phyloP scores from a whole-genome alignment of 2,888 invertebrate species.

The Beris chalybata region DNA sequence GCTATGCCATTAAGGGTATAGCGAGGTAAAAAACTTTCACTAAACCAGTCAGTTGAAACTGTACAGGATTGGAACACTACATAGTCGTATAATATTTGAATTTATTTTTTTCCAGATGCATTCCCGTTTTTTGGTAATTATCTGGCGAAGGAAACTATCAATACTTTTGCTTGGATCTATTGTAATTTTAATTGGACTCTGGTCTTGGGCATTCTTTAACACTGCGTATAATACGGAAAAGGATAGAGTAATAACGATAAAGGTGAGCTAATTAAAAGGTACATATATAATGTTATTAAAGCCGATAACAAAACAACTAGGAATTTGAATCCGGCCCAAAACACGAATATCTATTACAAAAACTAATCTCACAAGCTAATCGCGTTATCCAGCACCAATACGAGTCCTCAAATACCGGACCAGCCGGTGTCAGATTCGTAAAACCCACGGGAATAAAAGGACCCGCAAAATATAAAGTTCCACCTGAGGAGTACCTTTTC shows the following conservation, averaged over 20 bases:
- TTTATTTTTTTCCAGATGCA: slow-evolving; percentile 49
- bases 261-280: not conserved
- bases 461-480: slow-evolving; percentile 16
- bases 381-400: slow-evolving; percentile 48
- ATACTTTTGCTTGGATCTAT: slow-evolving; percentile 49
- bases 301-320: slow-evolving; percentile 18
- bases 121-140: slow-evolving; percentile 51
- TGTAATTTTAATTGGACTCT: slow-evolving; percentile 50
- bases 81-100: too few relatives aligned
- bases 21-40: too few relatives aligned
- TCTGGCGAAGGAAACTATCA: slow-evolving; percentile 55
- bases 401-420: slow-evolving; percentile 41
- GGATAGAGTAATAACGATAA: slow-evolving; percentile 8
- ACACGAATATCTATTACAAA: slow-evolving; percentile 53
- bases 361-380: slow-evolving; percentile 54
- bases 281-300: not conserved
- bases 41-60: too few relatives aligned
- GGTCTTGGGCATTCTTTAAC: slow-evolving; percentile 55
- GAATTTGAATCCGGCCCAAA: slow-evolving; percentile 44
- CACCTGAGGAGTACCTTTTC: slow-evolving; percentile 52
- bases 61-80: too few relatives aligned
- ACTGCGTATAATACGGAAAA: slow-evolving; percentile 40
- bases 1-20: too few relatives aligned
- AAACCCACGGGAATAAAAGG: slow-evolving; percentile 39
- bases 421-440: slow-evolving; percentile 40